A percentile compares a stretch with the other conserved stretches of the same genome.
Evolutionary conservation across 1,140 invertebrate genomes (phyloP).

Genomic region (Camponotus vicinus): DNA sequence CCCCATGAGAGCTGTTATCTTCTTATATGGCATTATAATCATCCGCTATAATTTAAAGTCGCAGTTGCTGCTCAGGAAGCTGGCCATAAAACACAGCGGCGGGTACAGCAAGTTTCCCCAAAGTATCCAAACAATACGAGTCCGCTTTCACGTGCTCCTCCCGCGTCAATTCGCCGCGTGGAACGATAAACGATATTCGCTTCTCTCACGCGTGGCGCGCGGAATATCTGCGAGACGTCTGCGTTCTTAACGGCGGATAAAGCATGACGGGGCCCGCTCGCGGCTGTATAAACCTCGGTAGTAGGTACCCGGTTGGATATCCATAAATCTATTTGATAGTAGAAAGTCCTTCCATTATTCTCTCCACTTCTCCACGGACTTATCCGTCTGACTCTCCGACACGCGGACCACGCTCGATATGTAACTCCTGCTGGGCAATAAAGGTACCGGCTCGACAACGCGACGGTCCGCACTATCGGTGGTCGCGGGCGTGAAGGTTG

Average conservation of each 20-base stretch:
- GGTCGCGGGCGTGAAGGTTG: conserved; percentile 62
- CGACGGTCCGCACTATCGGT: conserved; percentile 58
- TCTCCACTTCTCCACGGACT: conserved; percentile 66
- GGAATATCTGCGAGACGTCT: conserved; percentile 69
- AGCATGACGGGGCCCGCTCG: conserved; percentile 70
- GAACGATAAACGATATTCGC: conserved; percentile 69
- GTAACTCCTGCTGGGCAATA: conserved; percentile 74
- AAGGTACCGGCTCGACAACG: conserved; percentile 65
- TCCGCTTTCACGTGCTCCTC: conserved; percentile 65
- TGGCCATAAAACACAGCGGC: conserved; percentile 43
- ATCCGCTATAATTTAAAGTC: conserved; percentile 53
- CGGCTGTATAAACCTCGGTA: conserved; percentile 77
- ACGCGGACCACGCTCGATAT: conserved; percentile 70
- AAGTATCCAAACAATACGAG: conserved; percentile 71
- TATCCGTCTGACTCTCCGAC: conserved; percentile 68
- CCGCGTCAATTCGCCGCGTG: not conserved
- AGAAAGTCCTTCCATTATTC: conserved; percentile 85
- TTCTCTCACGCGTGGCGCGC: conserved; percentile 26
- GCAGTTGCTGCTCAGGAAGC: conserved; percentile 22
- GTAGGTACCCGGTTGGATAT: conserved; percentile 78
- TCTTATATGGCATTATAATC: conserved; percentile 54
- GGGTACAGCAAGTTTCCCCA: conserved; percentile 58
- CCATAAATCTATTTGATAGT: conserved; percentile 85
- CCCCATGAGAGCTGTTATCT: conserved; percentile 34
- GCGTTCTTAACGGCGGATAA: conserved; percentile 75